Evolutionary conservation across 2,888 invertebrate genomes (phyloP), one percentile per base, ranked within the genome.

Genomic region (Conus canariensis): DNA sequence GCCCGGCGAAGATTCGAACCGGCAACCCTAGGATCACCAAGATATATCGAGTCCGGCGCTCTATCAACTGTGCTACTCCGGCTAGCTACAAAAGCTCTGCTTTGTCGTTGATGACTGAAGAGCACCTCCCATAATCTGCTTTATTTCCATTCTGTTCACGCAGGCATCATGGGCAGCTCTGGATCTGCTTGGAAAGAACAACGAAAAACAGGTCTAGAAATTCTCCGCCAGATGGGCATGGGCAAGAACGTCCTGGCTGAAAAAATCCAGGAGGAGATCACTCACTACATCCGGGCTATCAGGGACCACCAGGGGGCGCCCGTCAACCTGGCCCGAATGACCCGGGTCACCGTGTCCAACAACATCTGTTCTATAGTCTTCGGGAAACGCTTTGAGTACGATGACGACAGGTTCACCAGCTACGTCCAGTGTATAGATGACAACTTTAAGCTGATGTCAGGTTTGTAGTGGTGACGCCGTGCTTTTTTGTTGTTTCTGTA

Each of bases 221-320:
- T 85, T 25, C 60, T 85, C 10, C 60, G 85, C 19, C 25, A 60
- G 25, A 19, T 85, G 60, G 85, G 85, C 25, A 85, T 85, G 85
- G 85, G 85, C 59, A 85, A 85, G 85, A 85, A 85, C 85, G 25
- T 85, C 30, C 60, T 85, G 85, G 85, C 85, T 25, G 60, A 60
- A 12, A 60, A 60, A 14, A 60, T 85, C 60, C n/a, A 25, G 60
- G 85, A 85, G 85, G 85, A 85, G 85, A 25, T 85, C n/a, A 85
- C 60, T 25, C 60, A 85, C 60, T 85, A 60, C 85, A 25, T 85
- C 60, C 60, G 60, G 60, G 85, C 85, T 4, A 25, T 85, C 25
- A 22, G 14, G 60, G 85, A 60, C 59, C 60, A 85, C 60, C n/a
- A 64, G 60, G 60, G 60, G 60, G 60, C 60, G 85, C 60, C 85